Evolutionary conservation across 64 coral and sea anemone species (phyloP).

Genomic region (Pachyseris speciosa): DNA sequence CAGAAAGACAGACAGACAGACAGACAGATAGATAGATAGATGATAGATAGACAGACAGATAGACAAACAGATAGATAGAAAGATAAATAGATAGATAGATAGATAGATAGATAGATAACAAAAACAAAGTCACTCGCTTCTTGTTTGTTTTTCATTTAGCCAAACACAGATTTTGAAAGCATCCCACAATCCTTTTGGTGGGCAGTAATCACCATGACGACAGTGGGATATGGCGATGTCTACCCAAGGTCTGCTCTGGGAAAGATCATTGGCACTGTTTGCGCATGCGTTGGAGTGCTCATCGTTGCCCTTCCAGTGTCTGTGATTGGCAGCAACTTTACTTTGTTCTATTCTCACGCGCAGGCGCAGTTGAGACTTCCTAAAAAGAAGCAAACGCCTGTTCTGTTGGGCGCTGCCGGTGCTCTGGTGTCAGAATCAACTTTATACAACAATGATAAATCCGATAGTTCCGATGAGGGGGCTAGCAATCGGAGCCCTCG

Average conservation of each 20-base stretch:
- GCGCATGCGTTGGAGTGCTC: constrained; percentile 93
- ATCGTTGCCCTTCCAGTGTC: constrained; percentile 98
- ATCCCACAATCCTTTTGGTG: constrained; percentile 98
- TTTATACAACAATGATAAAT: constrained; percentile 71
- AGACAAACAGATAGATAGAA: too few species aligned
- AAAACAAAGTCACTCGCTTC: neutral
- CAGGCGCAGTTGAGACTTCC: constrained; percentile 97
- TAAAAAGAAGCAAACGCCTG: constrained; percentile 91
- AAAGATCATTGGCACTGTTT: constrained; percentile 87
- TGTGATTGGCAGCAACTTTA: constrained; percentile 99
- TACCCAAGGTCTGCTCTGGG: constrained; percentile 80
- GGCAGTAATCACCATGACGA: constrained; percentile 99
- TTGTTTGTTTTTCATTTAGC: neutral
- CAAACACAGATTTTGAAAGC: constrained; percentile 45
- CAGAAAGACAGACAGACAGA: too few species aligned
- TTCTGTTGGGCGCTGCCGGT: constrained; percentile 93
- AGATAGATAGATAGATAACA: too few species aligned
- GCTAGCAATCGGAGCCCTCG: constrained; percentile 4
- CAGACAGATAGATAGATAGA: too few species aligned
- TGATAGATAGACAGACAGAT: too few species aligned
- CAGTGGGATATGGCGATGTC: constrained; percentile 96
- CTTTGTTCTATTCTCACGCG: constrained; percentile 97
- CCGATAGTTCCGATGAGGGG: neutral
- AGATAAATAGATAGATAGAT: too few species aligned
- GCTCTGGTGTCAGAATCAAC: constrained; percentile 88